phyloP scores from a whole-genome alignment of 2,113 vertebrate species.

The Carassius gibelio region DNA sequence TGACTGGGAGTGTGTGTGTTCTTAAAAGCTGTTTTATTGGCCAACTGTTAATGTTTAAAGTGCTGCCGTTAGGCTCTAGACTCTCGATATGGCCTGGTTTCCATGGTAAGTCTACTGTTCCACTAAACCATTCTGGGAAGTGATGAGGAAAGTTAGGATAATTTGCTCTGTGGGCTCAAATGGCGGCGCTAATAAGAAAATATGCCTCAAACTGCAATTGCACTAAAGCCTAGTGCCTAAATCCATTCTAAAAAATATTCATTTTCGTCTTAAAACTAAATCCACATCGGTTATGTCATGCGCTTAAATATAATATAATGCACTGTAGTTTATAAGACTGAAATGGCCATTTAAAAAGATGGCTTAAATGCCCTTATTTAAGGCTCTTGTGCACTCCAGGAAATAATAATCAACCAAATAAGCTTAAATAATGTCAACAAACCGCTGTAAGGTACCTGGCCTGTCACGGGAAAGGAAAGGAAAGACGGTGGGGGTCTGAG shows the following conservation, averaged over 20 bases:
- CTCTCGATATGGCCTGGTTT: conserved; percentile 60
- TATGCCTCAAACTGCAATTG: background rate
- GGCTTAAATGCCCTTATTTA: conserved; percentile 56
- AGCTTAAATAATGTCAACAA: conserved; percentile 69
- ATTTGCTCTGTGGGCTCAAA: conserved; percentile 38
- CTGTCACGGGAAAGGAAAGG: conserved; percentile 7
- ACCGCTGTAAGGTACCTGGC: conserved; percentile 51
- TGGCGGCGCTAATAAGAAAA: background rate
- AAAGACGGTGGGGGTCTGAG: conserved; percentile 51
- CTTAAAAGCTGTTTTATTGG: conserved; percentile 60
- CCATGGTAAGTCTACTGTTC: conserved; percentile 52
- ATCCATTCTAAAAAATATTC: conserved; percentile 10
- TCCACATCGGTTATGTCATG: background rate
- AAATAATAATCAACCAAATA: conserved; percentile 69
- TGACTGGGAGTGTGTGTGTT: conserved; percentile 10
- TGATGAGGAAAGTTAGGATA: conserved; percentile 42
- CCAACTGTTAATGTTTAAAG: conserved; percentile 70
- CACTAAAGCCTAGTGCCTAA: background rate
- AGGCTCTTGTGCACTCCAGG: conserved; percentile 58
- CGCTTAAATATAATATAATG: conserved; percentile 46
- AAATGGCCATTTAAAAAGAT: conserved; percentile 40
- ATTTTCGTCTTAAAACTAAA: conserved; percentile 10
- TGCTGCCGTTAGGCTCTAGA: conserved; percentile 60
- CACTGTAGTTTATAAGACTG: conserved; percentile 42
- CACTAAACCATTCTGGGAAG: conserved; percentile 63